These are phyloP conservation scores for Manis crassicaudata DNA, from an alignment of 2,797 vertebrate genomes.

Conservation along the genomic window DNA sequence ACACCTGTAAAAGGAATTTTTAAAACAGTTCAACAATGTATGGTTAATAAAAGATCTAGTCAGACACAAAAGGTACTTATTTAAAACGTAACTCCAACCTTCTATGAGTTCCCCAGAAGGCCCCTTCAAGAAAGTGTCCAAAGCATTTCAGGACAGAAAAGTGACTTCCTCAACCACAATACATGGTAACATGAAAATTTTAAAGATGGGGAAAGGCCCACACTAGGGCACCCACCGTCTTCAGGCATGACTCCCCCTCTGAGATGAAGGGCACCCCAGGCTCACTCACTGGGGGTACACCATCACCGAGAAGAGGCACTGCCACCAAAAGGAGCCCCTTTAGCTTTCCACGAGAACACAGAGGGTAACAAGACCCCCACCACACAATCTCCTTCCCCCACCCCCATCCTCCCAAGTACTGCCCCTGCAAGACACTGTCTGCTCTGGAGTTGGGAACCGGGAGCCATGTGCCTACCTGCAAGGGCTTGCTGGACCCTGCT, in stretches of 20 bases:
- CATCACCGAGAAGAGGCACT: background rate
- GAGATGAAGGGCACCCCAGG: background rate
- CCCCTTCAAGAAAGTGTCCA: background rate
- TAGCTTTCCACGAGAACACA: background rate
- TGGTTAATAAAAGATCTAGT: background rate
- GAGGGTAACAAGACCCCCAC: background rate
- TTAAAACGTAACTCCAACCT: background rate
- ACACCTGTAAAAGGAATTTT: background rate
- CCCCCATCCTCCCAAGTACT: background rate
- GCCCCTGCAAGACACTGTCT: background rate
- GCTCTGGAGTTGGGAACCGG: background rate
- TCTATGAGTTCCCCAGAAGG: background rate
- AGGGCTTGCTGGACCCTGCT: conserved; percentile 86
- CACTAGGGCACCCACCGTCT: background rate
- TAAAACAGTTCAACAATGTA: background rate
- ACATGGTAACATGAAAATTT: background rate
- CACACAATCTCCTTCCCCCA: background rate
- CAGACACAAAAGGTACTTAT: background rate
- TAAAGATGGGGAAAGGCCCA: background rate
- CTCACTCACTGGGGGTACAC: background rate
- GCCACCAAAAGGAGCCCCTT: background rate
- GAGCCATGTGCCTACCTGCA: conserved; percentile 83
- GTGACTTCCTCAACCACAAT: background rate
- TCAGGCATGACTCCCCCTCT: background rate
- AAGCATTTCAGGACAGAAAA: background rate